Evolutionary conservation across 2,113 vertebrate genomes (phyloP).

Genomic region (Paedocypris sp.): DNA sequence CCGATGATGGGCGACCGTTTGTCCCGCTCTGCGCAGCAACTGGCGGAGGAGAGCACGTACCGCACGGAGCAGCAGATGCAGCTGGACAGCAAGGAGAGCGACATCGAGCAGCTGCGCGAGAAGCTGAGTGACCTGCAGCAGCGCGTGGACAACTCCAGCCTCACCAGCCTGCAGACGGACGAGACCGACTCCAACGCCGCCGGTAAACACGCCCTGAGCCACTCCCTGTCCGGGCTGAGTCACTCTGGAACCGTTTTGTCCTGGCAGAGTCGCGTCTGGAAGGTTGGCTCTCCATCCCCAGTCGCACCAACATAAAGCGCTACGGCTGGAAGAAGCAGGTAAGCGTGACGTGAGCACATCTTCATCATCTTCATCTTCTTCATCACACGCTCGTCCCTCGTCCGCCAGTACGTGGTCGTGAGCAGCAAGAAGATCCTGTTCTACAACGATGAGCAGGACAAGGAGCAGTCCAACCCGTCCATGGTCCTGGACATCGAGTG

Average conservation of each 20-base stretch:
- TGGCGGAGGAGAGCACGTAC: constrained; percentile 79
- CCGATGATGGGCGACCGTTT: too few species aligned
- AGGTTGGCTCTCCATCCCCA: constrained; percentile 95
- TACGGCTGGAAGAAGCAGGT: constrained; percentile 99
- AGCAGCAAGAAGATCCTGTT: constrained; percentile 98
- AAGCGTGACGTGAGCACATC: not conserved
- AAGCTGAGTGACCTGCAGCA: constrained; percentile 83
- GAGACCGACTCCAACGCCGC: constrained; percentile 82
- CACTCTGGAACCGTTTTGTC: constrained; percentile 75
- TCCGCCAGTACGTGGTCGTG: constrained; percentile 89
- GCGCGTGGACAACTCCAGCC: constrained; percentile 85
- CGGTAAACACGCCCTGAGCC: constrained; percentile 56
- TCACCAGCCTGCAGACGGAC: constrained; percentile 85
- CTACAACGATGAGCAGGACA: constrained; percentile 95
- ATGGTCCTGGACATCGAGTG: constrained; percentile 99
- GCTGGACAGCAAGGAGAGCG: constrained; percentile 95
- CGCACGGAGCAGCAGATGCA: constrained; percentile 96
- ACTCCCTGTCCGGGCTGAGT: constrained; percentile 65
- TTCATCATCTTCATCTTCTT: not conserved
- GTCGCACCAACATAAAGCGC: constrained; percentile 90
- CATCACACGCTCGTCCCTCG: constrained; percentile 32
- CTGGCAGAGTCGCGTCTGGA: constrained; percentile 93
- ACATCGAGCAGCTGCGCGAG: constrained; percentile 87
- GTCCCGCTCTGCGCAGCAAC: too few species aligned
- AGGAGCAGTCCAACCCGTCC: constrained; percentile 92